phyloP scores from a whole-genome alignment of 2,888 invertebrate genomes.

The Vanessa cardui region DNA sequence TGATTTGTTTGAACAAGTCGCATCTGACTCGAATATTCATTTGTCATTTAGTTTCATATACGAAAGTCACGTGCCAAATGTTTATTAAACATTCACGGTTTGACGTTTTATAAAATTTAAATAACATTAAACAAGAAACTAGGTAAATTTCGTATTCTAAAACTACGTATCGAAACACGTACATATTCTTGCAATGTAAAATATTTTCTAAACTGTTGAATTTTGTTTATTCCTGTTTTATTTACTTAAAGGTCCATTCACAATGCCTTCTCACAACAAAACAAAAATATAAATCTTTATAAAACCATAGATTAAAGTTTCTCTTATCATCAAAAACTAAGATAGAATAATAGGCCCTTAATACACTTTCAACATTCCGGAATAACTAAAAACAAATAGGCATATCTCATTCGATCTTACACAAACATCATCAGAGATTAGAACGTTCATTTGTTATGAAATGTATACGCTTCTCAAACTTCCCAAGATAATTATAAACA shows the following conservation, averaged over 20 bases:
- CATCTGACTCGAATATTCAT: constrained; percentile 19
- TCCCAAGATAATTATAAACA: constrained; percentile 28
- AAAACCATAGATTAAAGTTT: not conserved
- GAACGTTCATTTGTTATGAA: no score
- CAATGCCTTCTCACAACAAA: no score
- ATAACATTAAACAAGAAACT: not conserved
- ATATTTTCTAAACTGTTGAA: no score
- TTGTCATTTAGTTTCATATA: constrained; percentile 17
- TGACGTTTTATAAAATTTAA: constrained; percentile 2
- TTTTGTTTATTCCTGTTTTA: no score
- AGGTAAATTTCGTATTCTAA: no score
- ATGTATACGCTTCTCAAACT: constrained; percentile 20
- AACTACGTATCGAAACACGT: no score
- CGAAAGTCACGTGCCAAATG: constrained; percentile 22
- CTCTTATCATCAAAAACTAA: no score
- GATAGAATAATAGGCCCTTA: not conserved
- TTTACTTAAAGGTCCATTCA: no score
- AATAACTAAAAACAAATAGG: not conserved
- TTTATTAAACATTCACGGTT: constrained; percentile 20
- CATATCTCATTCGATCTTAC: not conserved
- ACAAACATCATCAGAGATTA: no score
- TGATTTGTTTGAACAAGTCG: constrained; percentile 16
- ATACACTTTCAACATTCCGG: not conserved
- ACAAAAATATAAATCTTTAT: no score
- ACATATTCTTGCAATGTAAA: not conserved